phyloP scores from a whole-genome alignment of 1,140 invertebrate species.

The Micrasema minimum region DNA sequence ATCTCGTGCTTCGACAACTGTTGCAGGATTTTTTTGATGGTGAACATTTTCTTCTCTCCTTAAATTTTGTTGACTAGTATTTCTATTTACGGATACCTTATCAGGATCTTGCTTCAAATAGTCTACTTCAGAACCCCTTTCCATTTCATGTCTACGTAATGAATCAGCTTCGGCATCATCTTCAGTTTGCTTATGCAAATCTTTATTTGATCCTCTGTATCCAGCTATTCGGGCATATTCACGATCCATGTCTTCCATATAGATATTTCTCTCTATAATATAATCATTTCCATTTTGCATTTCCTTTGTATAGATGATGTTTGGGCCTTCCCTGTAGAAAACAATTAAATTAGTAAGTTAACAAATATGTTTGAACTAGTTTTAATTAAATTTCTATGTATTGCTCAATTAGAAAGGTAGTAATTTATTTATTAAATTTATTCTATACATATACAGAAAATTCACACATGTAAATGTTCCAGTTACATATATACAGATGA shows the following conservation, averaged over 20 bases:
- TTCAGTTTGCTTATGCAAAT: slow-evolving; percentile 61
- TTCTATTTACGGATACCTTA: slow-evolving; percentile 58
- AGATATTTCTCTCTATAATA: slow-evolving; percentile 69
- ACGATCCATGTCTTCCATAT: slow-evolving; percentile 70
- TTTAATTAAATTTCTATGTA: background rate
- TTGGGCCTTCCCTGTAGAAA: slow-evolving; percentile 64
- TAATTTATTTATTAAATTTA: too few species aligned
- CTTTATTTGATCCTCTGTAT: slow-evolving; percentile 62
- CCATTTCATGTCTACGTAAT: slow-evolving; percentile 77
- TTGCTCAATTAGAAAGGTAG: too few species aligned
- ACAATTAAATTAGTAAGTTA: too few species aligned
- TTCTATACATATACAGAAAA: too few species aligned
- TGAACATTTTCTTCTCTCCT: slow-evolving; percentile 58
- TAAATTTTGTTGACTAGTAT: slow-evolving; percentile 56
- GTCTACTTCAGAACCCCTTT: slow-evolving; percentile 76
- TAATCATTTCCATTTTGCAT: slow-evolving; percentile 65
- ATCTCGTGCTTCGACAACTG: slow-evolving; percentile 66
- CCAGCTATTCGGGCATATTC: slow-evolving; percentile 66
- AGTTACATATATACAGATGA: too few species aligned
- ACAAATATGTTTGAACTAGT: slow-evolving; percentile 11
- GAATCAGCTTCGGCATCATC: slow-evolving; percentile 74
- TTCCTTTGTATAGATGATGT: slow-evolving; percentile 68
- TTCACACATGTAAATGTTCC: too few species aligned
- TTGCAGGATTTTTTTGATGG: slow-evolving; percentile 55
- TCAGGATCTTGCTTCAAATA: slow-evolving; percentile 64